Evolutionary conservation across 2,888 invertebrate species (phyloP).

Genomic region (Lamellibrachia columna): DNA sequence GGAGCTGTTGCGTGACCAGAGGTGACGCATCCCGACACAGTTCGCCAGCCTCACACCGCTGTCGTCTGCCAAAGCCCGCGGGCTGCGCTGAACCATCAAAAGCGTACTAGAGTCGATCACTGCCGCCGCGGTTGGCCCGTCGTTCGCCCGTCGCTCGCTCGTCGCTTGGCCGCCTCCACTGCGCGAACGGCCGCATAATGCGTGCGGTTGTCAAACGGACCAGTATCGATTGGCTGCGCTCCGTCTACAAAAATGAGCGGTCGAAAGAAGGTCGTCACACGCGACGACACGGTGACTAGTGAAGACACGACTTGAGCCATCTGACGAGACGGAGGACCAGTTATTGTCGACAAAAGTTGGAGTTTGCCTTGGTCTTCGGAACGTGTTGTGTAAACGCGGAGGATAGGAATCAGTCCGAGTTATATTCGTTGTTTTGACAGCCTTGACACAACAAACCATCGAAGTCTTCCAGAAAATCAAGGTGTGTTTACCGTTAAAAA

Average conservation of each 20-base stretch:
- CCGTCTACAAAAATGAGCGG: conserved; percentile 16
- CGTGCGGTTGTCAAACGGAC: neutral
- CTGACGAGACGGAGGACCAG: neutral
- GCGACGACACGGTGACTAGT: neutral
- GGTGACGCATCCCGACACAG: neutral
- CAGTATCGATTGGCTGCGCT: neutral
- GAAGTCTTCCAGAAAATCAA: neutral
- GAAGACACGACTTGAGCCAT: neutral
- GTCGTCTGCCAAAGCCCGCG: neutral
- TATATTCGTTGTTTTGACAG: neutral
- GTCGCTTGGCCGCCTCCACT: neutral
- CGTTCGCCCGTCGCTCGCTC: neutral
- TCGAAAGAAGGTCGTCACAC: neutral
- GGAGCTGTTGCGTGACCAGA: neutral
- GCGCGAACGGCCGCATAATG: neutral
- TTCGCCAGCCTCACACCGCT: neutral
- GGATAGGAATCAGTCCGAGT: neutral
- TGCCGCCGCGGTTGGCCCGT: neutral
- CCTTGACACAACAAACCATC: neutral
- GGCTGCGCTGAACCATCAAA: neutral
- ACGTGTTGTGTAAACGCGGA: neutral
- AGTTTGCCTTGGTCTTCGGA: neutral
- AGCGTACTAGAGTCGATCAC: neutral
- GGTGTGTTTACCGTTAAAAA: neutral
- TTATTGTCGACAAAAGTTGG: neutral